Base-by-base conservation (phyloP, 2,888 invertebrate species). In the Cephus runcator region DNA sequence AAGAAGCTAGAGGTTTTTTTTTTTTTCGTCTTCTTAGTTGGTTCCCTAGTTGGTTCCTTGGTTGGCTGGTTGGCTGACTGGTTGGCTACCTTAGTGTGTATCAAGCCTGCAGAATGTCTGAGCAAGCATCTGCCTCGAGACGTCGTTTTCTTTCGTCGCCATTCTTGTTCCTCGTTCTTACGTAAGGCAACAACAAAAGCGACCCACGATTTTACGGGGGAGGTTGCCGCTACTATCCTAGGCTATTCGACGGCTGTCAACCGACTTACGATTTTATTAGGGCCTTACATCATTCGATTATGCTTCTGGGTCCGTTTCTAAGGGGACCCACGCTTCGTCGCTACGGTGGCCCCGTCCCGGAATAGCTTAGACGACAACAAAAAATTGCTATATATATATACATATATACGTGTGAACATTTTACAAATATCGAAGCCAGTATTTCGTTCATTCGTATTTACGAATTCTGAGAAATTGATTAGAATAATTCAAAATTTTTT, bases 201-300 rank as follows among this genome's bases (percentile, higher is more conserved):
- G 79, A 82, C 82, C 85, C 82, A 83, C 85, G 81, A 82, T 83
- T 86, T 88, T 88, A 88, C 89, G 90, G 90, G 89, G 89, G 90
- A 88, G 84, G 86, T 83, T 56, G 56, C 56, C 56, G 23, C 56
- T 56, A 56, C 56, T 85, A 85, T 85, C 83, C 83, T 76, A 81
- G 83, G 75, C 82, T 84, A 85, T 87, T 87, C 84, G 85, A 84
- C 85, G 86, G 87, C 88, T 88, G 88, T 88, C 88, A 88, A 85
- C 86, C 89, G 87, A 89, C 88, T 89, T 90, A 91, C 90, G 88
- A 90, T 91, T 91, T 91, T 91, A 91, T 91, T 91, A 90, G 88
- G 87, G 86, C 88, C 89, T 89, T 88, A 81, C 89, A 85, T 91
- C 89, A 89, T 88, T 90, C 90, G 89, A 90, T 90, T 90, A 88